A percentile compares a stretch with the other conserved stretches of the same genome.
Evolutionary conservation across 2,797 vertebrate genomes (phyloP).

Genomic region (Acridotheres tristis): DNA sequence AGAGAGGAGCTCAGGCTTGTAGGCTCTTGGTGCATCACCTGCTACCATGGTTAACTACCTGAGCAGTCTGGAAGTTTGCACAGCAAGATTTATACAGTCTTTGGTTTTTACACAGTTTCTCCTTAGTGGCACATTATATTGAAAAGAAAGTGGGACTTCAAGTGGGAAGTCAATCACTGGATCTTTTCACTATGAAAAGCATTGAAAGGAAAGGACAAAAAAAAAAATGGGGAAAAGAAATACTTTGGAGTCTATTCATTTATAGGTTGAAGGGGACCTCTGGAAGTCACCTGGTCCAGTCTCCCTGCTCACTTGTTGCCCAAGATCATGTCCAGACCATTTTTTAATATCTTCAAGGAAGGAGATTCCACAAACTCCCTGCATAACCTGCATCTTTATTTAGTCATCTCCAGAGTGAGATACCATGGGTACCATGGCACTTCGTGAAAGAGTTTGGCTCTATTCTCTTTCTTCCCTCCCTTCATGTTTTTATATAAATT

Average conservation of each 20-base stretch:
- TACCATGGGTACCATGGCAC: background rate
- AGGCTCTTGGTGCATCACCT: background rate
- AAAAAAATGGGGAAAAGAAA: background rate
- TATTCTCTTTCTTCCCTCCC: background rate
- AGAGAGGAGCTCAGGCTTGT: background rate
- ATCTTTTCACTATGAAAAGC: background rate
- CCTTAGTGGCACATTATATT: background rate
- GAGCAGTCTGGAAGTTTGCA: background rate
- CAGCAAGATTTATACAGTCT: background rate
- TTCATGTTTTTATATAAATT: background rate
- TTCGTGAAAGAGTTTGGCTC: background rate
- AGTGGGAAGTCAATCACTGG: background rate
- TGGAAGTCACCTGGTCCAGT: background rate
- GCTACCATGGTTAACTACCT: background rate
- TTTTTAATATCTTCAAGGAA: background rate
- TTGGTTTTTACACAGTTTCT: background rate
- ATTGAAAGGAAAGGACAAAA: background rate
- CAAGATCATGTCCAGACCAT: background rate
- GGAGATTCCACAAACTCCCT: background rate
- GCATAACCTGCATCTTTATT: background rate
- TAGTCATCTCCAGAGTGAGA: background rate
- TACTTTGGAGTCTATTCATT: background rate
- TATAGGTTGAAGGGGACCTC: background rate
- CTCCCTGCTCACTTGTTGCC: background rate
- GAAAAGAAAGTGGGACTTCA: background rate